Percentiles rank a stretch among this genome's conserved stretches.
Evolutionary conservation across 2,797 vertebrate species (phyloP).

Genomic region (Peromyscus eremicus): DNA sequence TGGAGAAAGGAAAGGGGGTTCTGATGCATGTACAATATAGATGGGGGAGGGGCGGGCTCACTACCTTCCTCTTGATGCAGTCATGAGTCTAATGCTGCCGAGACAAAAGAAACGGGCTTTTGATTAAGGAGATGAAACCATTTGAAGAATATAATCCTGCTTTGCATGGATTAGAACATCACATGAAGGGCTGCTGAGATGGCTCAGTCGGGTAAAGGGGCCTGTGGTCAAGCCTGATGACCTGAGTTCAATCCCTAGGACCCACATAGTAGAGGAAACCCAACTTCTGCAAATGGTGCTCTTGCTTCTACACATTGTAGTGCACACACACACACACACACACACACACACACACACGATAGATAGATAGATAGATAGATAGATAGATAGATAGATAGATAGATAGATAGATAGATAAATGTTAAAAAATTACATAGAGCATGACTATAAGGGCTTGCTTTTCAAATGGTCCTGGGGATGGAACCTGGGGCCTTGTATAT

Average conservation of each 20-base stretch:
- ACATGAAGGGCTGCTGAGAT: not conserved
- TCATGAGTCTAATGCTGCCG: not conserved
- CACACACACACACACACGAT: not conserved
- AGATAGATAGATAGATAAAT: not conserved
- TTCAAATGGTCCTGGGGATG: not conserved
- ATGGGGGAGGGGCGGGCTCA: too few relatives aligned
- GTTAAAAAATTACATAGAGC: not conserved
- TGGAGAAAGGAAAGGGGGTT: not conserved
- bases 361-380: not conserved
- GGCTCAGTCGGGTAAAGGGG: not conserved
- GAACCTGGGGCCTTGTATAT: not conserved
- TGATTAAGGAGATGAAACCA: not conserved
- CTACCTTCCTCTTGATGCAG: not conserved
- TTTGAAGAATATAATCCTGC: not conserved
- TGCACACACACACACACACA: not conserved
- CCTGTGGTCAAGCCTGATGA: not conserved
- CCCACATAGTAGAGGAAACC: not conserved
- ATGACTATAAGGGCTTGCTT: not conserved
- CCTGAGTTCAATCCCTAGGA: not conserved
- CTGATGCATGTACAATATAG: rapidly evolving
- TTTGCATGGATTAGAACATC: too few relatives aligned
- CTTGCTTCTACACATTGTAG: too few relatives aligned
- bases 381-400: not conserved
- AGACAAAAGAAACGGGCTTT: not conserved
- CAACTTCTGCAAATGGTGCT: not conserved